These are phyloP conservation scores for Pseudomugil tenellus DNA, from an alignment of 2,797 vertebrate genomes.

Conservation along the genomic window DNA sequence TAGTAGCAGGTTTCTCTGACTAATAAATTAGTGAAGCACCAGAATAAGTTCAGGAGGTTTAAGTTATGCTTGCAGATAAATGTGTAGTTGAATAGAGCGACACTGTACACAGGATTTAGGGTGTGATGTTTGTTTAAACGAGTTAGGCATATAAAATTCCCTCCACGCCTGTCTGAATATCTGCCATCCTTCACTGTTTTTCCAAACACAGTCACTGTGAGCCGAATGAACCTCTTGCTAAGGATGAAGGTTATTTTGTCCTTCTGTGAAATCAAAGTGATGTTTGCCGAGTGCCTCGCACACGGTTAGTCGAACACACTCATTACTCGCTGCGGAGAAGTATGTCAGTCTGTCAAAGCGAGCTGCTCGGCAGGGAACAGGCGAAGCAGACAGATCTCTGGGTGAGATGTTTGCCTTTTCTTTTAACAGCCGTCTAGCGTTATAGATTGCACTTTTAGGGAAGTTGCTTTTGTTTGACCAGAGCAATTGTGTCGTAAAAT, in stretches of 20 bases:
- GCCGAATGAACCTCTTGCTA: background rate
- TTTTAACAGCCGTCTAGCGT: constrained; percentile 1
- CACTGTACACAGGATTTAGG: background rate
- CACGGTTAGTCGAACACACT: constrained; percentile 22
- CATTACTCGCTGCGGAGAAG: background rate
- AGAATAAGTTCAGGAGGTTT: background rate
- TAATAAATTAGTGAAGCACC: background rate
- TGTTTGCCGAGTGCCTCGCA: constrained; percentile 13
- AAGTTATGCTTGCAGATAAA: background rate
- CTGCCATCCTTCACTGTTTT: background rate
- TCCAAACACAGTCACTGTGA: no score
- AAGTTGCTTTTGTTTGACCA: constrained; percentile 14
- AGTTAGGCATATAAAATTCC: background rate
- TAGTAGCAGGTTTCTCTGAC: no score
- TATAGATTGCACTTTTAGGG: constrained; percentile 23
- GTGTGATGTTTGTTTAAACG: background rate
- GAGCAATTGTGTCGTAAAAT: constrained; percentile 23
- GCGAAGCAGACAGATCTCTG: constrained; percentile 6
- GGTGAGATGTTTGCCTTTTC: background rate
- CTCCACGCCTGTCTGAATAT: background rate
- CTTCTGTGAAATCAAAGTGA: constrained; percentile 1
- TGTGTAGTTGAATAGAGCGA: background rate
- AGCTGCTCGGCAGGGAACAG: constrained; percentile 2
- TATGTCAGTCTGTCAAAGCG: background rate
- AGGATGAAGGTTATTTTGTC: constrained; percentile 16